Percentiles rank a stretch among this genome's conserved stretches.
Conservation (phyloP, 2,797 vertebrate genomes). For the Erpetoichthys calabaricus region DNA sequence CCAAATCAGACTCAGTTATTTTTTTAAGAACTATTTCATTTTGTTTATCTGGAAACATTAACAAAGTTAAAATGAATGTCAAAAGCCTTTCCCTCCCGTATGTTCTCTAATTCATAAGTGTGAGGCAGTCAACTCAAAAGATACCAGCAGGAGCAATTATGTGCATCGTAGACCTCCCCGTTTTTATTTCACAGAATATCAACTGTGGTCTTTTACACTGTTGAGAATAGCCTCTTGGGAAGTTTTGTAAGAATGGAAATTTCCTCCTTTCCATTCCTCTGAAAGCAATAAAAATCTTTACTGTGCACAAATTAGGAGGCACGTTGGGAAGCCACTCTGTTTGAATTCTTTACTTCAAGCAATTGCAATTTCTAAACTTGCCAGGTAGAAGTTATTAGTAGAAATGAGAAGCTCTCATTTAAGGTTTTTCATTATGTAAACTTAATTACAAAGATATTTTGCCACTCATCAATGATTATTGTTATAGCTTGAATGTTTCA, state of each 20-base stretch:
- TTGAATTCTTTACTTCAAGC: constrained; percentile 9
- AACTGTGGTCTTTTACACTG: constrained; percentile 4
- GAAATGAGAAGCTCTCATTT: constrained; percentile 10
- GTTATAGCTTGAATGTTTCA: neutral
- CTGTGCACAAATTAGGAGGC: constrained; percentile 9
- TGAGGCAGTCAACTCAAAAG: neutral
- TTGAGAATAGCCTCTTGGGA: constrained; percentile 6
- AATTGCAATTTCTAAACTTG: constrained; percentile 10
- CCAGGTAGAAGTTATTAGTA: constrained; percentile 7
- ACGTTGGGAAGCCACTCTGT: constrained; percentile 6
- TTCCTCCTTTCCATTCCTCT: constrained; percentile 3
- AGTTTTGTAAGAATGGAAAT: neutral
- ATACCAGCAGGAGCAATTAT: constrained; percentile 1
- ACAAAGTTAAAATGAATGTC: too few species aligned
- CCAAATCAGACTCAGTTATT: too few species aligned
- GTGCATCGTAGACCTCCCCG: neutral
- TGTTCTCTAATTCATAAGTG: too few species aligned
- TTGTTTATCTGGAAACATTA: too few species aligned
- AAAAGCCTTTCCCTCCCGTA: too few species aligned
- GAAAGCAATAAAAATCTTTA: constrained; percentile 6
- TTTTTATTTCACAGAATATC: neutral
- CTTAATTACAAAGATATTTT: neutral
- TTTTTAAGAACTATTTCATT: too few species aligned
- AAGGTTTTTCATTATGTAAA: neutral
- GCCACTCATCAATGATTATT: neutral